A percentile compares a stretch with the other conserved stretches of the same genome.
These are phyloP conservation scores for Ivindomyrus marchei DNA, from an alignment of 2,113 vertebrate genomes.

Conservation along the genomic window DNA sequence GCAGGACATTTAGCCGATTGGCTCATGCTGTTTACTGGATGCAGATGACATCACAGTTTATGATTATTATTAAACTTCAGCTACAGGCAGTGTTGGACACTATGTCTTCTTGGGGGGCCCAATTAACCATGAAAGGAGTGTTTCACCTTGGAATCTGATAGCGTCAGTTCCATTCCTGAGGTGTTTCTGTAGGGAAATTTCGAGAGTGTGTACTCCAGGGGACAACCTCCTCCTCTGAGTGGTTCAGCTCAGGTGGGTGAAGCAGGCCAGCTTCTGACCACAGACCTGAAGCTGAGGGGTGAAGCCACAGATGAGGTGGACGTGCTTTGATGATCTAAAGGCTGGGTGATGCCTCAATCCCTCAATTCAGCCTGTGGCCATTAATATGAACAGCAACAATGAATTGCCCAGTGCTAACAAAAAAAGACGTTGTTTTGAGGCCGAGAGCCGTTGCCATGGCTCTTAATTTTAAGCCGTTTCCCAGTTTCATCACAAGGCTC, in stretches of 20 bases:
- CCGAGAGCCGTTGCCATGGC: constrained; percentile 30
- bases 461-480: constrained; percentile 33
- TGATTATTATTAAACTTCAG: neutral
- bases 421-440: constrained; percentile 33
- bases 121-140: neutral
- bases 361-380: neutral
- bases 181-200: neutral
- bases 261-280: neutral
- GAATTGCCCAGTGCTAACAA: neutral
- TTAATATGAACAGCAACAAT: neutral
- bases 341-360: neutral
- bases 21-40: neutral
- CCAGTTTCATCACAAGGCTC: neutral
- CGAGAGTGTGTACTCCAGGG: neutral
- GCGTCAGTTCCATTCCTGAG: neutral
- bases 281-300: neutral
- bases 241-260: neutral
- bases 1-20: neutral
- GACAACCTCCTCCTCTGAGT: neutral
- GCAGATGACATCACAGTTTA: neutral
- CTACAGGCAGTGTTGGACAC: neutral
- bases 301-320: neutral
- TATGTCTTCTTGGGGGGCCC: neutral
- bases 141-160: neutral
- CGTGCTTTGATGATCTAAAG: neutral